Conservation (phyloP, 35 echinoderm and acorn worm genomes). For the Ophiothrix spiculata region DNA sequence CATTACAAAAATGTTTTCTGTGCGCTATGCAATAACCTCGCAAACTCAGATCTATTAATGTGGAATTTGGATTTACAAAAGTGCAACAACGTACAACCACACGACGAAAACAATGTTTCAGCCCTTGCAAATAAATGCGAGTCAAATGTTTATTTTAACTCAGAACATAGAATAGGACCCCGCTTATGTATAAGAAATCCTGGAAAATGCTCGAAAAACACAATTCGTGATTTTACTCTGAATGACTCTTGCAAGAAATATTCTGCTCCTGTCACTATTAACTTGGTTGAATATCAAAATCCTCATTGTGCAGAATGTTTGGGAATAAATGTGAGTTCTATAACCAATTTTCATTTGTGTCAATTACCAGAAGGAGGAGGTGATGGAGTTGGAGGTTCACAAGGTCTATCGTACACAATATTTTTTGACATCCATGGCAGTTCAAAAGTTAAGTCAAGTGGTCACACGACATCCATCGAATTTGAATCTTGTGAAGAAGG, state of each 20-base stretch:
- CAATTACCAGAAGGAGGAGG: neutral
- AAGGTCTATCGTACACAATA: neutral
- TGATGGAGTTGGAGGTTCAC: neutral
- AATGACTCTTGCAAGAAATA: neutral
- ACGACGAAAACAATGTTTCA: neutral
- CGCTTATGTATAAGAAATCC: neutral
- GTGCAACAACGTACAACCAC: neutral
- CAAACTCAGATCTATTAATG: neutral
- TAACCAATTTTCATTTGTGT: neutral
- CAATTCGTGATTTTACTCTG: neutral
- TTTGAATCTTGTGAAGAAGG: neutral
- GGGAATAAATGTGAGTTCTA: neutral
- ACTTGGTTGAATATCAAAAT: neutral
- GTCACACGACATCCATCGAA: neutral
- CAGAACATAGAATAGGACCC: neutral
- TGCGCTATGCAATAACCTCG: neutral
- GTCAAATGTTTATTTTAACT: neutral
- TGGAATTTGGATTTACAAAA: neutral
- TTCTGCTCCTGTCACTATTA: neutral
- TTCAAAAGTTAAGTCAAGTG: neutral
- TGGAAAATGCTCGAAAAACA: neutral
- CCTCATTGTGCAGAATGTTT: neutral
- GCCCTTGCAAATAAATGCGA: neutral
- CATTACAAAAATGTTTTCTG: slow-evolving; percentile 3
- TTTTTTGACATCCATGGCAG: neutral